Conservation (phyloP, 2,888 invertebrate genomes). For the Thecocarcelia acutangulata region DNA sequence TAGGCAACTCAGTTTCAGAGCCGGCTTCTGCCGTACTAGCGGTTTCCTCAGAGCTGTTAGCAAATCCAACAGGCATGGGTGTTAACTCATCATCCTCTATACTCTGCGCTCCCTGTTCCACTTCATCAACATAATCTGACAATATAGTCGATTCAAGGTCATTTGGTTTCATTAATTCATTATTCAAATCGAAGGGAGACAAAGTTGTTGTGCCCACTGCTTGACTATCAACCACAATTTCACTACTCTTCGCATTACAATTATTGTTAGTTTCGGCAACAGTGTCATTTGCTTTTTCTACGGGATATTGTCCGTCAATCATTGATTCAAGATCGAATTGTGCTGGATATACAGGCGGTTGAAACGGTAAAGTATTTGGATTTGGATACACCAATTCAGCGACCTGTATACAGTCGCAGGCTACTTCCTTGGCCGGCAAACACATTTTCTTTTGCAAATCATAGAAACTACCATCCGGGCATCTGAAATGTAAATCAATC, state of each 20-base stretch:
- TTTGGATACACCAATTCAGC: conserved; percentile 72
- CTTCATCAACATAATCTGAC: conserved; percentile 25
- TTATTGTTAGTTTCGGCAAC: neutral
- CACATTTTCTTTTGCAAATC: conserved; percentile 72
- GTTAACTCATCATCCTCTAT: neutral
- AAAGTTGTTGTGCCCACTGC: neutral
- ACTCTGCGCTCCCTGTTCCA: neutral
- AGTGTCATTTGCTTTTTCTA: conserved; percentile 64
- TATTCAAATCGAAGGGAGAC: neutral
- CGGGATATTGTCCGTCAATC: conserved; percentile 63
- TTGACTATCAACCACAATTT: neutral
- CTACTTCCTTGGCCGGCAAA: conserved; percentile 72
- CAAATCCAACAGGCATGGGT: neutral
- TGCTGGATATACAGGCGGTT: conserved; percentile 56
- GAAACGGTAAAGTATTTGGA: conserved; percentile 47
- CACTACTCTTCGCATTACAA: neutral
- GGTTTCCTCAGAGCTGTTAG: neutral
- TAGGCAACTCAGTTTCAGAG: neutral
- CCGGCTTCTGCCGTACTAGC: conserved; percentile 1
- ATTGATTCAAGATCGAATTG: conserved; percentile 62
- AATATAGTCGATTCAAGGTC: conserved; percentile 8
- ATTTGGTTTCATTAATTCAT: neutral
- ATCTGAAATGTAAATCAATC: conserved; percentile 69
- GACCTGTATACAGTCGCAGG: conserved; percentile 72
- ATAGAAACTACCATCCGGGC: conserved; percentile 75